Evolutionary conservation across 2,113 vertebrate genomes (phyloP).

Genomic region (Cryptomyrus ogoouensis): DNA sequence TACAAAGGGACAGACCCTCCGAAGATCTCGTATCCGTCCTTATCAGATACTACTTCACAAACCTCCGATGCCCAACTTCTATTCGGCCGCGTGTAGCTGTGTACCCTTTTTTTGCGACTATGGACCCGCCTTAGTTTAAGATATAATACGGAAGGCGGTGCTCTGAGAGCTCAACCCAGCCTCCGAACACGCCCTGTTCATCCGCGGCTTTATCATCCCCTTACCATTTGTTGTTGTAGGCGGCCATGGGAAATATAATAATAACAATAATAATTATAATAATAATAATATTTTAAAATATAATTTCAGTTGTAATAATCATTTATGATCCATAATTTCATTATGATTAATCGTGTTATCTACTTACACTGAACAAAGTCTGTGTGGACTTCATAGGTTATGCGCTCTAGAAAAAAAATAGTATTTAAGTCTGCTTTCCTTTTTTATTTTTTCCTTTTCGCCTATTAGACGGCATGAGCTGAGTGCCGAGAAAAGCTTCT

Average conservation of each 20-base stretch:
- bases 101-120: neutral
- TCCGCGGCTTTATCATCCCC: neutral
- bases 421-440: neutral
- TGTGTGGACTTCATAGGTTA: neutral
- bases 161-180: neutral
- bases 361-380: neutral
- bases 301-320: no score
- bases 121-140: neutral
- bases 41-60: neutral
- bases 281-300: neutral
- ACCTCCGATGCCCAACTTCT: neutral
- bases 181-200: neutral
- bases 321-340: no score
- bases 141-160: conserved; percentile 2
- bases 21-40: neutral
- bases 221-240: neutral
- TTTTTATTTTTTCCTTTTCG: neutral
- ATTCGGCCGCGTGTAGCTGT: conserved; percentile 7
- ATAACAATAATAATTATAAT: neutral
- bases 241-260: neutral
- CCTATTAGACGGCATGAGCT: neutral
- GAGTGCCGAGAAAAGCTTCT: neutral
- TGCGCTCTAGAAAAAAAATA: neutral
- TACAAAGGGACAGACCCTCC: neutral
- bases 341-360: neutral